Evolutionary conservation across 1,140 invertebrate species (phyloP).

Genomic region (Stratiolaelaps scimitus): DNA sequence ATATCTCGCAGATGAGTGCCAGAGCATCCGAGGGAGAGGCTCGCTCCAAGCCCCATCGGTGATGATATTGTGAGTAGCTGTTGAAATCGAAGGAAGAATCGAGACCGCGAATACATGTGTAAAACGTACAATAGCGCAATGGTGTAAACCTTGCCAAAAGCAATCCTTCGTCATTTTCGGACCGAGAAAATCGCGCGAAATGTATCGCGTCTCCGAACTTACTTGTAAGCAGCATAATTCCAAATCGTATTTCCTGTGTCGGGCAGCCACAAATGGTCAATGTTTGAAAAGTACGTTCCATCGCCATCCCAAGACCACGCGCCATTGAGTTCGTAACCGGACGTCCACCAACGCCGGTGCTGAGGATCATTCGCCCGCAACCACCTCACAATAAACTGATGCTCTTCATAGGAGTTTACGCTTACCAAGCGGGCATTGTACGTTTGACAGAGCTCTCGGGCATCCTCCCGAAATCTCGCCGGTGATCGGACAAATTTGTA

Average conservation of each 20-base stretch:
- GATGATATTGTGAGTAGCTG: conserved; percentile 40
- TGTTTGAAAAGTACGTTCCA: conserved; percentile 55
- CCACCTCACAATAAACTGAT: conserved; percentile 65
- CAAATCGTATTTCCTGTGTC: conserved; percentile 42
- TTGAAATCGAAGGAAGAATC: neutral
- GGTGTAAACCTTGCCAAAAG: too few relatives aligned
- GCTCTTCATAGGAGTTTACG: conserved; percentile 67
- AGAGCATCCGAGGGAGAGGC: conserved; percentile 59
- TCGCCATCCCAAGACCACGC: conserved; percentile 74
- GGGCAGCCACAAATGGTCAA: conserved; percentile 68
- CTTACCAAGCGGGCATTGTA: conserved; percentile 65
- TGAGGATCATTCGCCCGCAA: conserved; percentile 66
- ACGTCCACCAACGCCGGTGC: conserved; percentile 71
- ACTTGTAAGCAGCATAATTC: conserved; percentile 52
- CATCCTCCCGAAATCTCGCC: conserved; percentile 58
- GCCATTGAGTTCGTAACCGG: conserved; percentile 56
- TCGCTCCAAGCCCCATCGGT: conserved; percentile 68
- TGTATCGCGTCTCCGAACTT: too few relatives aligned
- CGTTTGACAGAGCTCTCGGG: conserved; percentile 61
- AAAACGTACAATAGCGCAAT: too few relatives aligned
- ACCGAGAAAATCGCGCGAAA: too few relatives aligned
- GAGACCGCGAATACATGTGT: too few relatives aligned
- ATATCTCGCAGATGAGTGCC: conserved; percentile 78
- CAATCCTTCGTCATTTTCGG: neutral
- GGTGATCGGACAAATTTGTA: conserved; percentile 78